phyloP scores from a whole-genome alignment of 2,113 vertebrate genomes.

The Acanthochromis polyacanthus region DNA sequence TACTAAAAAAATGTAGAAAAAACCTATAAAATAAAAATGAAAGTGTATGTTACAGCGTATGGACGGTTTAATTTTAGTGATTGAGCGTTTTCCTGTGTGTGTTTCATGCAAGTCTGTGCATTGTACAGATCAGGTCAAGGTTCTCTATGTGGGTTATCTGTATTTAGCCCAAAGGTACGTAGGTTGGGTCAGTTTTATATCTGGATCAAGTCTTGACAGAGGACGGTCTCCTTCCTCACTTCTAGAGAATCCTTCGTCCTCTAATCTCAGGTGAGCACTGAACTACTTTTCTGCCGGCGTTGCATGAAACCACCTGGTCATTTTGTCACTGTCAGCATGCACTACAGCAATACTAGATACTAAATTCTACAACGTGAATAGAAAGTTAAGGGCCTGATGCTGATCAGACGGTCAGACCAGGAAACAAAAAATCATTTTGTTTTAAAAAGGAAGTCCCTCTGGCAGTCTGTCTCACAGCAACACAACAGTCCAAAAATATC shows the following conservation, averaged over 20 bases:
- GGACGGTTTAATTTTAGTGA: neutral
- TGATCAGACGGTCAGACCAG: slow-evolving; percentile 25
- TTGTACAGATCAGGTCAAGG: slow-evolving; percentile 44
- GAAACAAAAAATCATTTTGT: slow-evolving; percentile 28
- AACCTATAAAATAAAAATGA: too few relatives aligned
- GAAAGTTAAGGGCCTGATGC: neutral
- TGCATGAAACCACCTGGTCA: neutral
- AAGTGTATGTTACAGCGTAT: neutral
- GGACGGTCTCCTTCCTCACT: slow-evolving; percentile 10
- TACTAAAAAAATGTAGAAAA: too few relatives aligned
- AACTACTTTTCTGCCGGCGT: slow-evolving; percentile 30
- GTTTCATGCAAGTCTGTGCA: neutral
- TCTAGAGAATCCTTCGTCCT: slow-evolving; percentile 3
- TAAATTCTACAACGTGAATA: slow-evolving; percentile 2
- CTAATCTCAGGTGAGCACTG: slow-evolving; percentile 12
- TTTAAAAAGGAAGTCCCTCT: slow-evolving; percentile 51
- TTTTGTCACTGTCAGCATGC: slow-evolving; percentile 1
- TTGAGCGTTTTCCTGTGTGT: neutral
- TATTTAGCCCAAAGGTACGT: slow-evolving; percentile 46
- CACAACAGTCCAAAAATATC: slow-evolving; percentile 71
- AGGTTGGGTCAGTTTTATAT: slow-evolving; percentile 27
- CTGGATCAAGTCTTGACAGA: slow-evolving; percentile 26
- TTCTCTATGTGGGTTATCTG: slow-evolving; percentile 57
- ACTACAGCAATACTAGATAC: neutral
- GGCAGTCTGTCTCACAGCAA: slow-evolving; percentile 40